These are phyloP conservation scores for Sphaerophoria rueppellii DNA, from an alignment of 2,888 invertebrate genomes.

Conservation along the genomic window DNA sequence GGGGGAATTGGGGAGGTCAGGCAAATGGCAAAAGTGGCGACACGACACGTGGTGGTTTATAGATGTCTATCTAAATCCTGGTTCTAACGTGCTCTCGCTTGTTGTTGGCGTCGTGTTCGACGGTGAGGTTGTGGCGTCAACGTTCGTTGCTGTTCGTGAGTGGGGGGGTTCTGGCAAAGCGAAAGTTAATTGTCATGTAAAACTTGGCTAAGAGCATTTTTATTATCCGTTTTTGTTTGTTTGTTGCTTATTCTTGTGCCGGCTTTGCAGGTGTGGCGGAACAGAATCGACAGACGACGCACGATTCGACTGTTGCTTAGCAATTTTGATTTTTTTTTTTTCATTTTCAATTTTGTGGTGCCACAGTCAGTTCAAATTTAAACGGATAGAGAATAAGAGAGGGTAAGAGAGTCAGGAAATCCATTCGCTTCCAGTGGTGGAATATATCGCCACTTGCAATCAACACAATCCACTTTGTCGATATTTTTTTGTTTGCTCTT, in stretches of 20 bases:
- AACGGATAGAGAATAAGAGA: background rate
- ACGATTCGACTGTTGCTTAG: slow-evolving; percentile 46
- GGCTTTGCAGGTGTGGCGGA: slow-evolving; percentile 46
- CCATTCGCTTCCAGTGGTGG: slow-evolving; percentile 27
- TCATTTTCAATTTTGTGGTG: slow-evolving; percentile 11
- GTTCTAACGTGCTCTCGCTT: slow-evolving; percentile 47
- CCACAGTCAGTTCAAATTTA: background rate
- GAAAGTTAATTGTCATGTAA: slow-evolving; percentile 69
- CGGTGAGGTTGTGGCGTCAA: slow-evolving; percentile 21
- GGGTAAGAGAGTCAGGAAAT: slow-evolving; percentile 5
- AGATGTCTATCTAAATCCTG: slow-evolving; percentile 57
- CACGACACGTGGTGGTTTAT: slow-evolving; percentile 64
- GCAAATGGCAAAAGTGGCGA: slow-evolving; percentile 70
- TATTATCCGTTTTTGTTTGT: slow-evolving; percentile 7
- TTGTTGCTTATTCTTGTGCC: background rate
- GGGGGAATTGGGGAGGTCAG: slow-evolving; percentile 60
- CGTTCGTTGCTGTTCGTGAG: slow-evolving; percentile 43
- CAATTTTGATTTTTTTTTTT: slow-evolving; percentile 29
- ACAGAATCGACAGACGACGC: slow-evolving; percentile 26
- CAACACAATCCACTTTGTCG: background rate
- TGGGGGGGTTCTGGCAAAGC: slow-evolving; percentile 46
- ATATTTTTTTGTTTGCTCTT: background rate
- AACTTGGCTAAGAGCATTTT: slow-evolving; percentile 53
- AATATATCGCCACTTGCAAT: slow-evolving; percentile 20
- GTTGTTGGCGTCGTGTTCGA: slow-evolving; percentile 1